phyloP scores from a whole-genome alignment of 1,140 invertebrate species.

The roundworm (Caenorhabditis elegans) region DNA sequence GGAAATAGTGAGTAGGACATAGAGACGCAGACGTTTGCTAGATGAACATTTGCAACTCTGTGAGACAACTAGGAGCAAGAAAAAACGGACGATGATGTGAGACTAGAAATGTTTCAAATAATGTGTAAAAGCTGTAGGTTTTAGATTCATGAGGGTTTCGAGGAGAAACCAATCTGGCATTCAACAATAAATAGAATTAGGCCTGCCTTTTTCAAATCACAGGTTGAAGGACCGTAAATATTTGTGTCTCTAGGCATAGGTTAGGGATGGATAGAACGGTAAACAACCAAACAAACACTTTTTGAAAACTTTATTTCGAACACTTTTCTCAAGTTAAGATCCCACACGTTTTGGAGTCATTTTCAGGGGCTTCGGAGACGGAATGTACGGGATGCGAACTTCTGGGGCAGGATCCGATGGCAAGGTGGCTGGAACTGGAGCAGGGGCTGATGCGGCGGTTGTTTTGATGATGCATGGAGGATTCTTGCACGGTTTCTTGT shows the following conservation, averaged over 20 bases:
- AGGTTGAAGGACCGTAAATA: neutral
- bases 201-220: too few relatives aligned
- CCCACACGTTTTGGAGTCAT: conserved; percentile 1
- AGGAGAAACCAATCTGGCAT: too few relatives aligned
- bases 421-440: neutral
- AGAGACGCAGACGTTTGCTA: neutral
- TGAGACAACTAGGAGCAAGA: neutral
- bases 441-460: too few relatives aligned
- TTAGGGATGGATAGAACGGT: neutral
- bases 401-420: neutral
- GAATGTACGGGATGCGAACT: neutral
- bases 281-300: neutral
- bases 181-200: too few relatives aligned
- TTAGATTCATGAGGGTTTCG: too few relatives aligned
- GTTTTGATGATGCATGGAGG: neutral
- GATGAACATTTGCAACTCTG: neutral
- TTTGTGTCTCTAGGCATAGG: too few relatives aligned
- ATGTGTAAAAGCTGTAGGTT: too few relatives aligned
- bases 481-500: conserved; percentile 4
- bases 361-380: conserved; percentile 1
- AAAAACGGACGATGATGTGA: neutral
- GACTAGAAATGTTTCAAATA: neutral
- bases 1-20: neutral
- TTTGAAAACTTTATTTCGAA: neutral
- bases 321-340: neutral